A percentile compares a stretch with the other conserved stretches of the same genome.
These are phyloP conservation scores for Chiridota heheva DNA, from an alignment of 35 echinoderm and acorn worm genomes.

Conservation along the genomic window DNA sequence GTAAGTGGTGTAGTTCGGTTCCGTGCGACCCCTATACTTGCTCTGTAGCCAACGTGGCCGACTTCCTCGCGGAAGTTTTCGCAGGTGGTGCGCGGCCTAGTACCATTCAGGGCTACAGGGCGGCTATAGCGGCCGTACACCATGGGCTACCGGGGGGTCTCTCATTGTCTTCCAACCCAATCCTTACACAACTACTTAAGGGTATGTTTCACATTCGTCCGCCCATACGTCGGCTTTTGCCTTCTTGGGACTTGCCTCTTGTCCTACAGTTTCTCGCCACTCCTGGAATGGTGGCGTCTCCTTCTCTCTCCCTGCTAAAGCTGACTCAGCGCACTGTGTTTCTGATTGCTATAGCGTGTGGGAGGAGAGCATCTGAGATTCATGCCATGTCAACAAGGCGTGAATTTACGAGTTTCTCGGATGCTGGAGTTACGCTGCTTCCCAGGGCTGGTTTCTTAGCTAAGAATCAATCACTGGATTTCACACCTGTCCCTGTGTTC, in stretches of 20 bases:
- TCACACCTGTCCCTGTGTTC: neutral
- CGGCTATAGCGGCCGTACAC: conserved; percentile 28
- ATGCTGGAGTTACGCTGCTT: neutral
- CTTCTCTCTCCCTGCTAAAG: neutral
- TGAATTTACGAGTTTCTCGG: conserved; percentile 4
- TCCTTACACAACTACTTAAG: neutral
- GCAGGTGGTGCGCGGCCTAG: neutral
- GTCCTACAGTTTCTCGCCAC: neutral
- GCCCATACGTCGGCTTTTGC: neutral
- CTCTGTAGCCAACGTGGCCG: neutral
- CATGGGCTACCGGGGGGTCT: conserved; percentile 6
- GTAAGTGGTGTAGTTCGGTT: neutral
- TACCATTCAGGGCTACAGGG: conserved; percentile 27
- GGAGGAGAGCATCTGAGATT: neutral
- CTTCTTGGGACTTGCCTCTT: conserved; percentile 30
- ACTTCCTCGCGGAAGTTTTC: conserved; percentile 28
- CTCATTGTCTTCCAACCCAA: neutral
- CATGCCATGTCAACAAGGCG: conserved; percentile 3
- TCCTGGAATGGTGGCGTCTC: conserved; percentile 14
- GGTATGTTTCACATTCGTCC: conserved; percentile 27
- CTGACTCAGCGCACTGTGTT: conserved; percentile 6
- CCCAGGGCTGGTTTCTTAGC: neutral
- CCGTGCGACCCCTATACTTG: neutral
- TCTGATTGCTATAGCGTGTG: conserved; percentile 17
- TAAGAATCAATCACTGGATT: conserved; percentile 19